Percentiles rank a stretch among this genome's conserved stretches.
phyloP scores from a whole-genome alignment of 2,888 invertebrate species.

The Hofmannophila pseudospretella region DNA sequence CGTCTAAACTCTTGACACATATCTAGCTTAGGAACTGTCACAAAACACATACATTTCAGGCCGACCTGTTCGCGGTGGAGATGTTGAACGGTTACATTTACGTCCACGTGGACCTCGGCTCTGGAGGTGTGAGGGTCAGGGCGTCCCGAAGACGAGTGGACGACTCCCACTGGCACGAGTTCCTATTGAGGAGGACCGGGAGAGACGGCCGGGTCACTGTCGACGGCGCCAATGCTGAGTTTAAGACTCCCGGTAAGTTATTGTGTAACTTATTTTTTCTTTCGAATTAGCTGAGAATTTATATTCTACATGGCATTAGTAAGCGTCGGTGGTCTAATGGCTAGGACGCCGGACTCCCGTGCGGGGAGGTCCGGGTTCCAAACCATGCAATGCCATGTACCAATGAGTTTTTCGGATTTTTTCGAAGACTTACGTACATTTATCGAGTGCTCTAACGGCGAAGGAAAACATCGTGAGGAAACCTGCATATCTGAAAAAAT shows the following conservation, averaged over 20 bases:
- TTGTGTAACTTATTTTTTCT: no score
- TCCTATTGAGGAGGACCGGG: constrained; percentile 88
- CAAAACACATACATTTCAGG: constrained; percentile 65
- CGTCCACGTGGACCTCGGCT: constrained; percentile 94
- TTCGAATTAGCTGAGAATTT: background rate
- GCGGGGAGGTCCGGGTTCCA: no score
- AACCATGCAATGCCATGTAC: no score
- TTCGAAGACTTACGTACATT: no score
- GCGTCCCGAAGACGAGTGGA: constrained; percentile 90
- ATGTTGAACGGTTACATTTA: constrained; percentile 95
- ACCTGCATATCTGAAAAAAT: no score
- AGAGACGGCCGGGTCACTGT: constrained; percentile 93
- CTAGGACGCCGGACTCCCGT: no score
- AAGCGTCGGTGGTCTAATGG: no score
- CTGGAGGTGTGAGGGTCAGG: constrained; percentile 91
- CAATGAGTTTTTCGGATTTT: no score
- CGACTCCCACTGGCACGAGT: constrained; percentile 95
- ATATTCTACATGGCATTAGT: no score
- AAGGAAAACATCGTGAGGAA: no score
- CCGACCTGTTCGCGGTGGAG: constrained; percentile 96
- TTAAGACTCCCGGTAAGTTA: constrained; percentile 86
- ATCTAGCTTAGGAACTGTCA: constrained; percentile 1
- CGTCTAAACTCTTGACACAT: no score
- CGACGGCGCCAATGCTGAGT: constrained; percentile 92
- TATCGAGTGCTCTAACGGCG: no score